phyloP scores from a whole-genome alignment of 1,140 invertebrate genomes.

The Macrosteles quadrilineatus region DNA sequence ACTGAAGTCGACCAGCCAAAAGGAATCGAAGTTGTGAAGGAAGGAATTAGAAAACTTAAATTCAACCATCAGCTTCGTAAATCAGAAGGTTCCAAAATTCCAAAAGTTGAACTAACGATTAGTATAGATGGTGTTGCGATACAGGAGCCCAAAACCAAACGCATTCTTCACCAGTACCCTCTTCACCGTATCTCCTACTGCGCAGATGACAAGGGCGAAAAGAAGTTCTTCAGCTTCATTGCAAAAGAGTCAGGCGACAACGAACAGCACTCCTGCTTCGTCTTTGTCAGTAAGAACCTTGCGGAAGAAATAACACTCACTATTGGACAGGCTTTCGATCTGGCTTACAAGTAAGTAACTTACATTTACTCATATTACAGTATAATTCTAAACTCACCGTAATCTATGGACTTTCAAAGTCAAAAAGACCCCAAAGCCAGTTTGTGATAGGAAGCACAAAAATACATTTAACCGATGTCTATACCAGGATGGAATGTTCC shows the following conservation, averaged over 20 bases:
- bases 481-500: too few relatives aligned
- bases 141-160: constrained; percentile 74
- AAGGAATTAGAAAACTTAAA: constrained; percentile 92
- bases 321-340: constrained; percentile 95
- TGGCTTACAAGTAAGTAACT: constrained; percentile 77
- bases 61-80: constrained; percentile 92
- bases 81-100: constrained; percentile 88
- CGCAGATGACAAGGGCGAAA: constrained; percentile 96
- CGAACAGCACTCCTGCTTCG: constrained; percentile 92
- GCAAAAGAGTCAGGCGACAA: constrained; percentile 79
- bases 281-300: constrained; percentile 94
- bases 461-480: too few relatives aligned
- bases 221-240: constrained; percentile 96
- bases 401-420: too few relatives aligned
- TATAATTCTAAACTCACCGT: too few relatives aligned
- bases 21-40: constrained; percentile 95
- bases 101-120: constrained; percentile 91
- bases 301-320: constrained; percentile 96
- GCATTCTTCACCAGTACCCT: constrained; percentile 91
- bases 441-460: too few relatives aligned
- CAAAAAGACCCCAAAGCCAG: too few relatives aligned
- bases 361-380: too few relatives aligned
- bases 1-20: constrained; percentile 93
- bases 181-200: constrained; percentile 98
- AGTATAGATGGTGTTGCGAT: constrained; percentile 95